Base-by-base conservation (phyloP, 2,888 invertebrate genomes). In the Ichneumoninae sp. region DNA sequence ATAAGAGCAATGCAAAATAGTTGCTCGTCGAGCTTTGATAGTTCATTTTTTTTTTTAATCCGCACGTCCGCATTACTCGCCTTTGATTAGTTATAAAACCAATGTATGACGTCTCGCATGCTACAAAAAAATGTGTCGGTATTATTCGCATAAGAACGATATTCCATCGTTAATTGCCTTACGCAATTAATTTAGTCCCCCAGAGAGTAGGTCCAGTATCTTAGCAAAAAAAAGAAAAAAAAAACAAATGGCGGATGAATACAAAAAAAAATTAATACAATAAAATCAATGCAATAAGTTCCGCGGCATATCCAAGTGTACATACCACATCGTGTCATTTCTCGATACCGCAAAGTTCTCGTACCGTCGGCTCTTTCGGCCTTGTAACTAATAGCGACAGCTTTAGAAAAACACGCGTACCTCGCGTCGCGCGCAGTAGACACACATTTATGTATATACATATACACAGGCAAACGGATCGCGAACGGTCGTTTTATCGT, bases 331-430 rank as follows among this genome's bases (percentile, higher is more conserved):
- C 26, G 22, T 36, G 71, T 26, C 13, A 60, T 19, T 13, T 44
- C n/a, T 60, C 72, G 72, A 62, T 47, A 62, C 57, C 30, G 47
- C 47, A 60, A 33, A 19, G 54, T 54, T 65, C 30, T 10, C 57
- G 22, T 76, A 68, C 66, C 16, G 57, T 22, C 57, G 33, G 33
- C 26, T 30, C 60, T 68, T 69, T 44, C 26, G 54, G 36, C 77
- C 77, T 77, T 75, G 75, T 75, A 70, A 82, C 70, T 47, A 44
- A 71, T 47, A 65, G 54, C 81, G n/a, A 57, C 33, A 26, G 33
- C 44, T 71, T 82, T 47, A 40, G 47, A 82, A 77, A 77, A 70
- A 81, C 69, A 78, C 33, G 47, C 50, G 8, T 47, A 69, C 54
- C 19, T 22, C 44, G 50, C 13, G 33, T 22, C 16, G 44, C 8